Base-by-base conservation (phyloP, 2,888 invertebrate species). In the Mellilla xanthometata region DNA sequence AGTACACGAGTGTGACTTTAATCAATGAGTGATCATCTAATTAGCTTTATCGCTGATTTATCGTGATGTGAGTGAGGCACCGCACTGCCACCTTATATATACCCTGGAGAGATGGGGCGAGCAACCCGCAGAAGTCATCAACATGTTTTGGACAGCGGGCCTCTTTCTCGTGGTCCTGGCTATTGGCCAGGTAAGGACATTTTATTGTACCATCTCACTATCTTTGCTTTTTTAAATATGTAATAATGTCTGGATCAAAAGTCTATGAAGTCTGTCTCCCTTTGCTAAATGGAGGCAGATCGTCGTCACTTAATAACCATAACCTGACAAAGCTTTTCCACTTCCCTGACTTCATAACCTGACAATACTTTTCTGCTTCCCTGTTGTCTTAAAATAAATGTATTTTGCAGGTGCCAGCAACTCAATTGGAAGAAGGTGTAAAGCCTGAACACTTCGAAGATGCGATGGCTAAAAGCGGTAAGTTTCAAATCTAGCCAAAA, bases 81-180 rank as follows among this genome's bases (percentile, higher is more conserved):
- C 15, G 15, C 15, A 19, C 3, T 19, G 15, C 15, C n/a, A n/a
- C n/a, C n/a, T 19, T 19, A 19, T 19, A 19, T 22, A 33, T 44
- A 52, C 34, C 29, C 39, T 22, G 27, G 11, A 3, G 15, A 8
- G 34, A 19, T 7, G 10, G 27, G 29, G 35, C 9, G 2, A 8
- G 11, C 26, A 12, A 15, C 42, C 39, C 27, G 50, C 65, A 75
- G 73, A 70, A 57, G 54, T 42, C 22, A 52, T 49, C 19, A 69
- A 58, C 39, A 78, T 79, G 81, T 67, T 66, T 49, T 49, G 60
- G 65, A 65, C 57, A 49, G 49, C 74, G 62, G 69, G 62, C 43
- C 54, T 70, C 5, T 15, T 76, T 29, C 42, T 76, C 3, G 41
- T 30, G 24, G 62, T 58, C 51, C 58, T 73, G 50, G 68, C 66